phyloP scores from a whole-genome alignment of 2,888 invertebrate genomes.

The Trypoxylon attenuatum region DNA sequence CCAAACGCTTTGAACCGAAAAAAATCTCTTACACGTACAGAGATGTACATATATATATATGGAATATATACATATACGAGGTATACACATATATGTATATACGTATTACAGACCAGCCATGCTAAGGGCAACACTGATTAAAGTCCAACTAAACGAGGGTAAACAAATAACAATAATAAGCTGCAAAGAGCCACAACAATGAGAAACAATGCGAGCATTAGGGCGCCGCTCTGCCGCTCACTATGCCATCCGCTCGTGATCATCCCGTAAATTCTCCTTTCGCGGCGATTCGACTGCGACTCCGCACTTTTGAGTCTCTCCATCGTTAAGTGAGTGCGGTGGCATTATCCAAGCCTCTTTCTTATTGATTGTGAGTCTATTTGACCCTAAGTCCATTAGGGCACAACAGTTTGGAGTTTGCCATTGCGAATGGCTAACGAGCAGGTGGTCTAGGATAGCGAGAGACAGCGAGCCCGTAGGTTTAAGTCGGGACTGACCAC shows the following conservation, averaged over 20 bases:
- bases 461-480: conserved; percentile 68
- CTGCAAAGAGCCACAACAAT: conserved; percentile 75
- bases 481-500: conserved; percentile 75
- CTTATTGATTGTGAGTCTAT: too few species aligned
- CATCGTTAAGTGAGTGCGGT: not conserved
- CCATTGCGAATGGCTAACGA: conserved; percentile 34
- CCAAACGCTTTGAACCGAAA: conserved; percentile 46
- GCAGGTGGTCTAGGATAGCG: conserved; percentile 60
- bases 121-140: conserved; percentile 73
- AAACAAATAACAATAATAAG: conserved; percentile 70
- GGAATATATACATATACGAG: conserved; percentile 6
- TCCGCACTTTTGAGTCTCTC: not conserved
- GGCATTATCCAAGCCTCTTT: too few species aligned
- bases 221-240: conserved; percentile 63
- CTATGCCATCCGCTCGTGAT: conserved; percentile 61
- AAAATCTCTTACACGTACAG: conserved; percentile 37
- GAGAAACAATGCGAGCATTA: conserved; percentile 75
- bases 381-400: too few species aligned
- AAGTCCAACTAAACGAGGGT: conserved; percentile 60
- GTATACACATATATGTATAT: conserved; percentile 35
- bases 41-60: conserved; percentile 19
- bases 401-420: too few species aligned
- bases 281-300: not conserved
- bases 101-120: conserved; percentile 70
- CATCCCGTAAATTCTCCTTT: not conserved